A percentile compares a stretch with the other conserved stretches of the same genome.
These are phyloP conservation scores for Procambarus virginalis DNA, from an alignment of 1,140 invertebrate species.

Conservation along the genomic window DNA sequence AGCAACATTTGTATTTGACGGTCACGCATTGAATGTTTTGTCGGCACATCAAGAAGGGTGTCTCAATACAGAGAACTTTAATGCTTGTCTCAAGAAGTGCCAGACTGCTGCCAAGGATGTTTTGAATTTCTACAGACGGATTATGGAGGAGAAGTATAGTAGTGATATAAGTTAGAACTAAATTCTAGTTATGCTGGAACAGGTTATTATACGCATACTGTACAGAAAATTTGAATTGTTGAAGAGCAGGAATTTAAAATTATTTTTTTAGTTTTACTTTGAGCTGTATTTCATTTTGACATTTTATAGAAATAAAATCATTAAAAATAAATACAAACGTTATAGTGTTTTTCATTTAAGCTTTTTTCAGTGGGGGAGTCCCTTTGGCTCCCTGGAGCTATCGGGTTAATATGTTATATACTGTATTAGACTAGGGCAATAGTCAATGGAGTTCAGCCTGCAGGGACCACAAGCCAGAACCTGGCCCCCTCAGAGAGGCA, in stretches of 20 bases:
- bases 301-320: neutral
- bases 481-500: too few relatives aligned
- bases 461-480: too few relatives aligned
- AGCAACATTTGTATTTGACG: slow-evolving; percentile 62
- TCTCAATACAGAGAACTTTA: slow-evolving; percentile 36
- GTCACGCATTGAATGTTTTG: slow-evolving; percentile 26
- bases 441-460: too few relatives aligned
- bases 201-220: too few relatives aligned
- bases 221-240: too few relatives aligned
- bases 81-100: slow-evolving; percentile 28
- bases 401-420: too few relatives aligned
- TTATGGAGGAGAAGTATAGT: slow-evolving; percentile 41
- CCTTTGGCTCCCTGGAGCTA: too few relatives aligned
- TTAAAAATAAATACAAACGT: neutral
- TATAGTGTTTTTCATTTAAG: too few relatives aligned
- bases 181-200: too few relatives aligned
- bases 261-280: neutral
- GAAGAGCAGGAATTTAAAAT: too few relatives aligned
- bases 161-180: neutral
- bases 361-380: too few relatives aligned
- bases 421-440: too few relatives aligned
- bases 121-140: slow-evolving; percentile 41
- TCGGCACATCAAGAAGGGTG: slow-evolving; percentile 55
- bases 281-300: neutral
- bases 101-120: slow-evolving; percentile 56